A percentile compares a stretch with the other conserved stretches of the same genome.
Evolutionary conservation across 1,140 invertebrate genomes (phyloP).

Genomic region (Neodiprion pinetum): DNA sequence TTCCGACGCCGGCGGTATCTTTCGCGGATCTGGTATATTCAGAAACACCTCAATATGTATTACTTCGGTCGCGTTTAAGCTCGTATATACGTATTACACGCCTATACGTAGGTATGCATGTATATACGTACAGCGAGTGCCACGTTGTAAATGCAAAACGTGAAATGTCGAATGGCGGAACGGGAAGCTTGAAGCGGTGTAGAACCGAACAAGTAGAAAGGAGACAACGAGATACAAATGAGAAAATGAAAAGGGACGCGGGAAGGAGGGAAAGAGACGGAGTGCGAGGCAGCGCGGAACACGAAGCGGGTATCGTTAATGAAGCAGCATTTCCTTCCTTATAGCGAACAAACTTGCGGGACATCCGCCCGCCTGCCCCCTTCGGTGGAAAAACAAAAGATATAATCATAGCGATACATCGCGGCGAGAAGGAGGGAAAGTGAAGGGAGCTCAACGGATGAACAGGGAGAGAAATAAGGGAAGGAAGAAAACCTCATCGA

Average conservation of each 20-base stretch:
- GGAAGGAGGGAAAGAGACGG: background rate
- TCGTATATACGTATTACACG: background rate
- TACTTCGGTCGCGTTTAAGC: background rate
- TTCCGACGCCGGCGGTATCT: background rate
- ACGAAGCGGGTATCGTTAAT: background rate
- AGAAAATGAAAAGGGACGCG: background rate
- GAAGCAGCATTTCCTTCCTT: background rate
- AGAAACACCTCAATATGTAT: background rate
- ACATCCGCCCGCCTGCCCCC: background rate
- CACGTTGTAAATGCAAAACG: slow-evolving; percentile 2
- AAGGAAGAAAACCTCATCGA: background rate
- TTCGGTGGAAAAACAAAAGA: background rate
- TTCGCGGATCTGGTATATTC: background rate
- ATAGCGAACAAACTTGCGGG: background rate
- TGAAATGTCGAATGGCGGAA: background rate
- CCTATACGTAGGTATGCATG: too few species aligned
- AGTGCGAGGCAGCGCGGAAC: background rate
- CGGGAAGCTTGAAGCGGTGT: background rate
- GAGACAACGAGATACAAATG: background rate
- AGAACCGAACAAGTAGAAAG: background rate
- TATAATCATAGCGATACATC: background rate
- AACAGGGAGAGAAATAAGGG: background rate
- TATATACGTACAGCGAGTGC: background rate
- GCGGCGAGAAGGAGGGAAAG: background rate
- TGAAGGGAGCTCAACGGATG: background rate